These are phyloP conservation scores for Baryphthengus martii DNA, from an alignment of 2,113 vertebrate species.

Conservation along the genomic window DNA sequence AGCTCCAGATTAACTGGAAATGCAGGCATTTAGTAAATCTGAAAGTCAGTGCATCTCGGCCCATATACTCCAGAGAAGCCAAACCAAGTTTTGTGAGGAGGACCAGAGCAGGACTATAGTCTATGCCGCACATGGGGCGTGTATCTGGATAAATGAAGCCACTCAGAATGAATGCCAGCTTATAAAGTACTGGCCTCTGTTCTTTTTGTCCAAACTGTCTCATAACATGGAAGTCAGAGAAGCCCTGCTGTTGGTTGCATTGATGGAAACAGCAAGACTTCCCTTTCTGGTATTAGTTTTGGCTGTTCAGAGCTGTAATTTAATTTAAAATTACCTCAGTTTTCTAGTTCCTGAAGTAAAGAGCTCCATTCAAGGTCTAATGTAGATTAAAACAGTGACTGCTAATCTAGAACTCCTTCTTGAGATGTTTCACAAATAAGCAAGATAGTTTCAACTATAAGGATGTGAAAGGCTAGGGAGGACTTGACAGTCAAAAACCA, in stretches of 20 bases:
- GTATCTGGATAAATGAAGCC: background rate
- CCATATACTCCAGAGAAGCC: background rate
- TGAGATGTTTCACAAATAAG: background rate
- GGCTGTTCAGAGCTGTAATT: background rate
- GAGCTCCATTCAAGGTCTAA: background rate
- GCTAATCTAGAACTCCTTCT: background rate
- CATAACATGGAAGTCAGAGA: background rate
- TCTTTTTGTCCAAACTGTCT: background rate
- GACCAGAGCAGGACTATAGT: background rate
- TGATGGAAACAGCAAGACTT: background rate
- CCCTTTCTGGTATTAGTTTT: background rate
- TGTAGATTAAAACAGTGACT: background rate
- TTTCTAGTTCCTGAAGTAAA: background rate
- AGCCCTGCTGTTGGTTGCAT: background rate
- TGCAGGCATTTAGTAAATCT: background rate
- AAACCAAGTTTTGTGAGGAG: background rate
- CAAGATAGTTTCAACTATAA: background rate
- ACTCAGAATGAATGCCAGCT: background rate
- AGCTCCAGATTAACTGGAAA: constrained; percentile 11
- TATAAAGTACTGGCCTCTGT: background rate
- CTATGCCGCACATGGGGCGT: background rate
- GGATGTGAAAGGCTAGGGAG: background rate
- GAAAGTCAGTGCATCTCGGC: background rate
- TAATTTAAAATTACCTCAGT: background rate
- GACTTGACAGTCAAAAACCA: background rate